Evolutionary conservation across 2,888 invertebrate genomes (phyloP), one percentile per base, ranked within the genome.

Genomic region (Eristalinus sepulchralis): DNA sequence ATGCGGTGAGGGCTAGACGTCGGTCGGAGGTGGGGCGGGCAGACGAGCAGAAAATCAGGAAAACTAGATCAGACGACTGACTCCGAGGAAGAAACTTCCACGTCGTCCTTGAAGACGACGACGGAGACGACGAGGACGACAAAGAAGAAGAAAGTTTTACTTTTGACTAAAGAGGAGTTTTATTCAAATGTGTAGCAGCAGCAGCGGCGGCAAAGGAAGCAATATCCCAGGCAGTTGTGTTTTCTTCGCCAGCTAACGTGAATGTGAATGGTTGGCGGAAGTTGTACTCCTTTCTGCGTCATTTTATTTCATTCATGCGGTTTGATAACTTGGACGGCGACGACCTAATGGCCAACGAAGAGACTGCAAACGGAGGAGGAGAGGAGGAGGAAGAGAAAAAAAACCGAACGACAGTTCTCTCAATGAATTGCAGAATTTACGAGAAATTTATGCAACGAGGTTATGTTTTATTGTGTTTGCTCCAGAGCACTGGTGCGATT

Each of bases 31-130:
- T 3, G 47, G 4, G 17, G n/a, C 13, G 1, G n/a, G 3, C 39
- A 13, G n/a, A 39, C 39, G 39, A 39, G 6, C n/a, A 39, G 39
- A 47, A 17, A 47, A 47, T 47, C 47, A 47, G 47, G n/a, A 47
- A 82, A 83, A 86, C 75, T 86, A 86, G 86, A 82, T 82, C 85
- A 86, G 78, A 78, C 68, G 77, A 81, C 80, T 73, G 59, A 24
- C 11, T 47, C 39, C 34, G 36, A 17, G 67, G 36, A 80, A 73
- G 67, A 86, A 82, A 78, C 76, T 82, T 76, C 73, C 47, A 57
- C 78, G 59, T 27, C 75, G 83, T 82, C 86, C 86, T 83, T 83
- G 86, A 79, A 82, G 82, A 75, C 77, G 57, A 24, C 20, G 22
- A 39, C 78, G 63, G 3, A 70, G 78, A 78, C 86, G 82, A 78